A percentile compares a stretch with the other conserved stretches of the same genome.
phyloP scores from a whole-genome alignment of 2,888 invertebrate genomes.

The Pseudolycoriella hygida region DNA sequence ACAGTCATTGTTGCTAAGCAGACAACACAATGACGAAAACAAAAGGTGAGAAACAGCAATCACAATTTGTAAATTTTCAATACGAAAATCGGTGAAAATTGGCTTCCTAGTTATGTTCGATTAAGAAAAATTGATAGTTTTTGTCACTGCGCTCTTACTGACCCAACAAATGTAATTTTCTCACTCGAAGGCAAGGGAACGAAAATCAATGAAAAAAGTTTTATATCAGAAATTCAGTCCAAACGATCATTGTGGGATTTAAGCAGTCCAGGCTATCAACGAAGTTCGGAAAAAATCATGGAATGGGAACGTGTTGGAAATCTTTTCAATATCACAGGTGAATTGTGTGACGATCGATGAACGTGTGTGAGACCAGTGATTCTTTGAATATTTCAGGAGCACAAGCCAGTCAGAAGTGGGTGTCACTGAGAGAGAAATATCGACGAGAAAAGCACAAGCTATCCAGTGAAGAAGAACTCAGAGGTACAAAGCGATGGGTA shows the following conservation, averaged over 20 bases:
- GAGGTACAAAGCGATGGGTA: background rate
- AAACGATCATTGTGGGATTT: background rate
- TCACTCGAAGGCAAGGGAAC: too few relatives aligned
- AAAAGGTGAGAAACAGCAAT: too few relatives aligned
- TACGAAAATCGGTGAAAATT: too few relatives aligned
- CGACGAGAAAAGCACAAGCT: background rate
- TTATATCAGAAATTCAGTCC: background rate
- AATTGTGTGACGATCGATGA: background rate
- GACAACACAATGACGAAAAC: too few relatives aligned
- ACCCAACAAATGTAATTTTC: too few relatives aligned
- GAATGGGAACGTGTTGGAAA: background rate
- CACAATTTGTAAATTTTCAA: too few relatives aligned
- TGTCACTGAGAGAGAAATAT: background rate
- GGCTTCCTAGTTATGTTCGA: too few relatives aligned
- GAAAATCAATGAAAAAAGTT: background rate
- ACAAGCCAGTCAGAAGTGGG: background rate
- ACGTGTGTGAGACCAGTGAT: background rate
- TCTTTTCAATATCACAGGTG: background rate
- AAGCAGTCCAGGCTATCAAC: constrained; percentile 7
- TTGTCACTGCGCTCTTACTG: too few relatives aligned
- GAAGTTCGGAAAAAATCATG: constrained; percentile 8
- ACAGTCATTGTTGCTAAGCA: too few relatives aligned
- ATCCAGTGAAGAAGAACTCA: too few relatives aligned
- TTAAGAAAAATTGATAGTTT: too few relatives aligned
- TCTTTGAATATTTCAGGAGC: background rate